Evolutionary conservation across 2,888 invertebrate species (phyloP), one percentile per base, ranked within the genome.

Genomic region (Prosopocoilus inquinatus): DNA sequence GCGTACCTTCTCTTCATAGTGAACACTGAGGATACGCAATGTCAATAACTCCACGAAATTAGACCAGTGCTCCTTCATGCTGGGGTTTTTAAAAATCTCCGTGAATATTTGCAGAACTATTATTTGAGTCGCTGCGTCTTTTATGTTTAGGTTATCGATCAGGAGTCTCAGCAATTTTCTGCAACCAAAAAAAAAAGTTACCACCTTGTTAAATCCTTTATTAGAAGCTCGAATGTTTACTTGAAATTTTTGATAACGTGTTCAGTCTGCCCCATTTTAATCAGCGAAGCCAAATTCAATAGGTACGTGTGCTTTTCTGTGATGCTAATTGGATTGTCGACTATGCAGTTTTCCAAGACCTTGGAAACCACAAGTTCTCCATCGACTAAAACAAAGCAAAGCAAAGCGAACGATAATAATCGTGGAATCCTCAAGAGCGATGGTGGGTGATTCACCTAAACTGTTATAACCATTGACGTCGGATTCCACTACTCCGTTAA

Each of bases 21-120:
- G 94, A 51, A 92, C 91, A 72, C 91, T 88, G 65, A 97, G 85
- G 9, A 97, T 90, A 77, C 91, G 90, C 48, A 97, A 80, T 52
- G 95, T 86, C 36, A 96, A 88, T 52, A 97, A 82, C 80, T 98
- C 97, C 53, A 93, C 89, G 80, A 92, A 97, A 69, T 89, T 89
- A 62, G 87, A 84, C 85, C 96, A 96, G 65, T 88, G 86, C 56
- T 87, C 82, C 41, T 90, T 80, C 66, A 93, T 84, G 72, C 88
- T 85, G 35, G 86, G 82, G 51, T 90, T 86, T 60, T 91, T 86
- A 67, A 96, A 84, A 71, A 97, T 87, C 79, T 94, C 94, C 58
- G 90, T 84, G 41, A 96, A 80, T 13, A 91, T 90, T 69, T 88
- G 86, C 49, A 95, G 82, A 0, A 92, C 90, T 57, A 89, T 84